Base-by-base conservation (phyloP, 2,113 vertebrate genomes). In the Trematomus loennbergii region DNA sequence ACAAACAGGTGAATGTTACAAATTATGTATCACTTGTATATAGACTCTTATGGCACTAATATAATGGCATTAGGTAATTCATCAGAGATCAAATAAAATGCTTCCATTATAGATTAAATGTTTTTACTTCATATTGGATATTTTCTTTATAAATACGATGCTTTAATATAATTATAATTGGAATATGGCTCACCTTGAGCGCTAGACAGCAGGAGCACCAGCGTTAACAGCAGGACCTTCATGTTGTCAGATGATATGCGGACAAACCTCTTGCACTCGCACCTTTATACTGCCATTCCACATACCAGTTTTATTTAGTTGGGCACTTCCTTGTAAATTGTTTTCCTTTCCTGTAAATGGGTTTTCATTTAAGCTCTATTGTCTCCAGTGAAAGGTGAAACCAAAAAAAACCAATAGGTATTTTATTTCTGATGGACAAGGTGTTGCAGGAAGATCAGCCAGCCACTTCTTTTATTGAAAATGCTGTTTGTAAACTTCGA, bases 201-300 rank as follows among this genome's bases (percentile, higher is more conserved):
- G 83, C 87, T 89, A 18, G 91, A 93, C 72, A 94, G 63, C 64
- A 94, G 87, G 70, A 93, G 17, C 65, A 92, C n/a, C 55, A 88
- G 3, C 0, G 58, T 49, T 13, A 86, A 65, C 45, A 92, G 69
- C 36, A 93, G 72, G n/a, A 84, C 18, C 79, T 94, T 94, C 92
- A 95, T 95, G 90, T 53, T 93, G 86, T 9, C 65, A 3, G 68
- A 8, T 62, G 66, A 45, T 74, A 60, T 89, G 87, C 45, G 83
- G 12, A 67, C 16, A 57, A 71, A 69, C 70, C 5, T 54, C 40
- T 0, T 0, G 4, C 54, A 25, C 36, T 2, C 16, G 0, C 40
- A 16, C 83, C 59, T 92, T 84, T 88, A 92, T 87, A 85, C 43
- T 11, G 16, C 0, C 36, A 54, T 12, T 12, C 12, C 33, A 54